A percentile compares a stretch with the other conserved stretches of the same genome.
phyloP scores from a whole-genome alignment of 2,113 vertebrate genomes.

The Phaethornis superciliosus region DNA sequence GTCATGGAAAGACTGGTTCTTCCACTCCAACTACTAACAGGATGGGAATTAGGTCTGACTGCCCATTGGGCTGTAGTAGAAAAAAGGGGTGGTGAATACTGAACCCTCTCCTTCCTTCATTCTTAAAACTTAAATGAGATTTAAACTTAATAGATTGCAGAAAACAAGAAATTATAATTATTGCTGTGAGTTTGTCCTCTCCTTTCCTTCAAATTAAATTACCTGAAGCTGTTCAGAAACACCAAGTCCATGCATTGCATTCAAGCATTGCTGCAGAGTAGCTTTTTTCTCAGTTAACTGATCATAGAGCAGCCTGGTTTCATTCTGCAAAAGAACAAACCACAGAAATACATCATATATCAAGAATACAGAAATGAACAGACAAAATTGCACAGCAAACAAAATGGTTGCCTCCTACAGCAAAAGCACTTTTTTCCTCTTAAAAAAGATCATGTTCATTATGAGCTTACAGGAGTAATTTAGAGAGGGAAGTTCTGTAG shows the following conservation, averaged over 20 bases:
- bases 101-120: background rate
- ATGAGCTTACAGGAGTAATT: background rate
- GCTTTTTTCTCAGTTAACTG: slow-evolving; percentile 79
- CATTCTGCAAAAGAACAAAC: slow-evolving; percentile 75
- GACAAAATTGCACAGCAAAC: background rate
- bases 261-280: slow-evolving; percentile 69
- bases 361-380: background rate
- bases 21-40: background rate
- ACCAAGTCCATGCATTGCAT: slow-evolving; percentile 48
- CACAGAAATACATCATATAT: background rate
- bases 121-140: background rate
- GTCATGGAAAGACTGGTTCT: background rate
- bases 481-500: background rate
- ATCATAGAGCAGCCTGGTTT: slow-evolving; percentile 82
- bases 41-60: background rate
- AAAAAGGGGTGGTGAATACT: background rate
- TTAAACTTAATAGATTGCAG: background rate
- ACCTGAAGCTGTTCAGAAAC: slow-evolving; percentile 82
- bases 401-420: background rate
- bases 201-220: slow-evolving; percentile 44
- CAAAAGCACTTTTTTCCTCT: background rate
- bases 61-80: background rate
- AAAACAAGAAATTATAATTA: background rate
- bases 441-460: background rate
- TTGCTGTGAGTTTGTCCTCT: background rate